Conservation (phyloP, 2,113 vertebrate genomes). For the Kryptolebias marmoratus region DNA sequence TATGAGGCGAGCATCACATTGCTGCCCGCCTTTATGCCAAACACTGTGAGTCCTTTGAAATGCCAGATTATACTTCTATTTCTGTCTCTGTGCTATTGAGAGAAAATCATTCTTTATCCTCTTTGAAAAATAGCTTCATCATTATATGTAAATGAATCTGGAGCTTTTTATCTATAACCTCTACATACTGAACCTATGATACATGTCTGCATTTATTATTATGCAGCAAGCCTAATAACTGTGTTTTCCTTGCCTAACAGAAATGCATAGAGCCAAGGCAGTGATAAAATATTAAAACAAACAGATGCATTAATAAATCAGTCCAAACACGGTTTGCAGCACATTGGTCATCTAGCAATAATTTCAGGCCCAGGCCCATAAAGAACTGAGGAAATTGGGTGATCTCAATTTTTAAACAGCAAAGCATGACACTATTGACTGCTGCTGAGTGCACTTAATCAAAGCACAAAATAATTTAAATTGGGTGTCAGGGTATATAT, state of each 20-base stretch:
- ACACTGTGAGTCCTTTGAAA: conserved; percentile 44
- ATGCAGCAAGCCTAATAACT: conserved; percentile 31
- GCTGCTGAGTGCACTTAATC: conserved; percentile 45
- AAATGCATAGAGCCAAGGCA: conserved; percentile 37
- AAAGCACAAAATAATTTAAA: conserved; percentile 39
- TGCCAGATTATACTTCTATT: conserved; percentile 22
- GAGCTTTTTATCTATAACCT: conserved; percentile 36
- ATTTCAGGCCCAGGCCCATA: conserved; percentile 40
- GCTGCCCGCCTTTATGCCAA: conserved; percentile 16
- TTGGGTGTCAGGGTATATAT: conserved; percentile 20
- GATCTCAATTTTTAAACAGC: conserved; percentile 57
- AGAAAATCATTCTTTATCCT: conserved; percentile 31
- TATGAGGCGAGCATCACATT: conserved; percentile 59
- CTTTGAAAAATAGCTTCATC: conserved; percentile 22
- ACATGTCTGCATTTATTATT: conserved; percentile 27
- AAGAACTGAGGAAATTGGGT: conserved; percentile 55
- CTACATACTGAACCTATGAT: conserved; percentile 15
- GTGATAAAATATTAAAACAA: conserved; percentile 46
- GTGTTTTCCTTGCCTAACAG: conserved; percentile 48
- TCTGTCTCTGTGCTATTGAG: conserved; percentile 9
- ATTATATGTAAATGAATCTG: conserved; percentile 41
- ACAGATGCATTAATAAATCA: conserved; percentile 48
- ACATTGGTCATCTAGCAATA: conserved; percentile 48
- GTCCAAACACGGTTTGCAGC: conserved; percentile 25
- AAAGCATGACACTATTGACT: conserved; percentile 57